A percentile compares a stretch with the other conserved stretches of the same genome.
Evolutionary conservation across 2,797 vertebrate species (phyloP).

Genomic region (Anas acuta): DNA sequence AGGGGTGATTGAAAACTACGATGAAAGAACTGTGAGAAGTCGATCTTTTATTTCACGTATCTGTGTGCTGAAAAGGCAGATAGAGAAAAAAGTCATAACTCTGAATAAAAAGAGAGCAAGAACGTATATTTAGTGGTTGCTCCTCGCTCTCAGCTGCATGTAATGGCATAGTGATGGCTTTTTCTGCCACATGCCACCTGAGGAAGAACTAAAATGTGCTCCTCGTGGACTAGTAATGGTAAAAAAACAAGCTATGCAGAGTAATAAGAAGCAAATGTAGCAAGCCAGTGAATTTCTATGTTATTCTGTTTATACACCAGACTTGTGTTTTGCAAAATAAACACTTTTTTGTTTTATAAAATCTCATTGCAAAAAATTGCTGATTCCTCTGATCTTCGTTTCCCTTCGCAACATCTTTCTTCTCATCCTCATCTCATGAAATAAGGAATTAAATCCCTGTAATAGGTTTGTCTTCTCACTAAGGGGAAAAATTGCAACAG

Average conservation of each 20-base stretch:
- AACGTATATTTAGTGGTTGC: slow-evolving; percentile 22
- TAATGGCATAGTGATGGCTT: neutral
- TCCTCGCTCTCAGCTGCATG: neutral
- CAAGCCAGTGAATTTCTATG: neutral
- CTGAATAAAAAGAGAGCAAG: neutral
- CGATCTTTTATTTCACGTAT: neutral
- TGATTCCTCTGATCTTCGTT: neutral
- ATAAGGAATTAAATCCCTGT: neutral
- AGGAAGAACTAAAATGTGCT: neutral
- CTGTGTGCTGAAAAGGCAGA: neutral
- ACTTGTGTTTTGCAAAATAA: neutral
- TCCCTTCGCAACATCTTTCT: neutral
- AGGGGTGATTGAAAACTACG: neutral
- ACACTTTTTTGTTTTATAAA: neutral
- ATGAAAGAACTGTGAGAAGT: neutral
- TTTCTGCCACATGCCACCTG: neutral
- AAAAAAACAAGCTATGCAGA: neutral
- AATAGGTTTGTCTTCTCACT: neutral
- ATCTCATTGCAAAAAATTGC: neutral
- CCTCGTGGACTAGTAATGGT: neutral
- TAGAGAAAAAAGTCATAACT: neutral
- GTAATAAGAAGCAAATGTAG: neutral
- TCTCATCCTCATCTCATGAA: neutral
- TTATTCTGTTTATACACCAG: neutral
- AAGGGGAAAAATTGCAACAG: neutral